Evolutionary conservation across 2,888 invertebrate genomes (phyloP).

Genomic region (Epinotia brunnichana): DNA sequence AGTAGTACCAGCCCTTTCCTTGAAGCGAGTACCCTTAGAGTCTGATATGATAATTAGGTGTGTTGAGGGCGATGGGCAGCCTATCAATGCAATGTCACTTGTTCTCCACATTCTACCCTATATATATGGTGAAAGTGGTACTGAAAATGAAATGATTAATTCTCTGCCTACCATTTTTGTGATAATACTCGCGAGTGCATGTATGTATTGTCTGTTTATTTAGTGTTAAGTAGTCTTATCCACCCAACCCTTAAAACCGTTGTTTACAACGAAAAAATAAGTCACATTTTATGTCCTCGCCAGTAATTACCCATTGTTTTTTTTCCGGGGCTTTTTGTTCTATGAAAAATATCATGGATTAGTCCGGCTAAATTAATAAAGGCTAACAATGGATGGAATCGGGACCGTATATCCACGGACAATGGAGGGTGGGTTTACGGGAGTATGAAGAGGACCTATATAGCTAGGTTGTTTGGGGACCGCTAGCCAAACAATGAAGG

Average conservation of each 20-base stretch:
- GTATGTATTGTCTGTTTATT: not conserved
- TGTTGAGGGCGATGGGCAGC: too few relatives aligned
- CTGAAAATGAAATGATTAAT: too few relatives aligned
- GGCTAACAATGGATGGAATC: slow-evolving; percentile 47
- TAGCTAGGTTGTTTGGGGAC: not conserved
- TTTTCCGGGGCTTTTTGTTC: slow-evolving; percentile 38
- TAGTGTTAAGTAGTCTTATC: not conserved
- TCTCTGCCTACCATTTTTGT: not conserved
- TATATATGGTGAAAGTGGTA: too few relatives aligned
- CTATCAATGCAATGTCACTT: too few relatives aligned
- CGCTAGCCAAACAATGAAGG: slow-evolving; percentile 10
- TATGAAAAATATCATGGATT: slow-evolving; percentile 48
- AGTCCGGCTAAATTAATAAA: slow-evolving; percentile 51
- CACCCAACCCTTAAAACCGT: slow-evolving; percentile 17
- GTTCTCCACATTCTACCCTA: too few relatives aligned
- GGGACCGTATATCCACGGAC: slow-evolving; percentile 47
- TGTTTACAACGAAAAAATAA: slow-evolving; percentile 34
- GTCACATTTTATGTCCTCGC: slow-evolving; percentile 41
- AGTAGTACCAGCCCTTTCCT: too few relatives aligned
- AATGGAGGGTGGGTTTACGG: slow-evolving; percentile 47
- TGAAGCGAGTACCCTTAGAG: too few relatives aligned
- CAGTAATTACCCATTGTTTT: slow-evolving; percentile 40
- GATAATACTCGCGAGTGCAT: not conserved
- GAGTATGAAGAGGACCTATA: slow-evolving; percentile 1
- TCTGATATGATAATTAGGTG: too few relatives aligned